These are phyloP conservation scores for Parascotia fuliginaria DNA, from an alignment of 2,888 invertebrate species.

Conservation along the genomic window DNA sequence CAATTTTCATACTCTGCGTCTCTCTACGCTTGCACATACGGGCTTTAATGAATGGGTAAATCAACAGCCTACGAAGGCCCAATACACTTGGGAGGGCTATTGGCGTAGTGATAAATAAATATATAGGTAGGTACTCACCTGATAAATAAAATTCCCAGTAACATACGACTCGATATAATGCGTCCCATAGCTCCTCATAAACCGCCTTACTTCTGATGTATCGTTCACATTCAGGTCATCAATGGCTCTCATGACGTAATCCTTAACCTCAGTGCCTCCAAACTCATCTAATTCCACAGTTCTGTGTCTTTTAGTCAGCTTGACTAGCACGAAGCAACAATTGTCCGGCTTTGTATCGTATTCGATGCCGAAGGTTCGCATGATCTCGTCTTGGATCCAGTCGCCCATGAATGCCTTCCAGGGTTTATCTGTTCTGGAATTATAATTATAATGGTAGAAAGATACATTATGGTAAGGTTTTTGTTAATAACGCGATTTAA, in stretches of 20 bases:
- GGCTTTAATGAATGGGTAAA: too few species aligned
- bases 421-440: constrained; percentile 87
- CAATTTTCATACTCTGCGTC: too few species aligned
- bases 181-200: constrained; percentile 93
- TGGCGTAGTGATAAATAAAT: background rate
- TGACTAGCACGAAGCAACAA: constrained; percentile 90
- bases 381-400: constrained; percentile 92
- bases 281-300: constrained; percentile 87
- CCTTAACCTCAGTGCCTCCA: constrained; percentile 86
- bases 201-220: constrained; percentile 89
- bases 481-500: too few species aligned
- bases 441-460: background rate
- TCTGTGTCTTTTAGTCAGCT: constrained; percentile 89
- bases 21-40: too few species aligned
- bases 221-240: constrained; percentile 88
- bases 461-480: background rate
- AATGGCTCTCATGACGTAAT: constrained; percentile 88
- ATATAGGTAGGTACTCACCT: constrained; percentile 88
- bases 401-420: constrained; percentile 95
- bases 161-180: constrained; percentile 94
- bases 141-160: constrained; percentile 95
- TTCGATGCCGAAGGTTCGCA: constrained; percentile 93
- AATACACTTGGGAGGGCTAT: too few species aligned
- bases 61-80: too few species aligned
- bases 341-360: constrained; percentile 87